Conservation (phyloP, 2,113 vertebrate species). For the Neogale vison region DNA sequence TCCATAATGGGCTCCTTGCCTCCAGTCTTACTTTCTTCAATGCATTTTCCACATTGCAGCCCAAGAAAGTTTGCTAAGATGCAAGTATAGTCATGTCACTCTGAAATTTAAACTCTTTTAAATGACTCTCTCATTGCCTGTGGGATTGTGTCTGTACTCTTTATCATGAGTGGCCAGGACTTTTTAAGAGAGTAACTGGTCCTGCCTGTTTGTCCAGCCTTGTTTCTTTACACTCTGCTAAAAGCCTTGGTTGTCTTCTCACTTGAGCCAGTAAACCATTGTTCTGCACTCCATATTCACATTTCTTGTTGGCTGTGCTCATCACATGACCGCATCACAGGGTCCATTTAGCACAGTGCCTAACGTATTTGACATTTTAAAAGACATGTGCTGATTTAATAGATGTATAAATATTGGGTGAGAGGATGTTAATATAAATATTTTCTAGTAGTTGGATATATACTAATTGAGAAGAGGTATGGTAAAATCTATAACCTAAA, state of each 20-base stretch:
- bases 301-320: background rate
- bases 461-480: background rate
- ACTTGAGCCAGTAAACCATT: background rate
- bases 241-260: background rate
- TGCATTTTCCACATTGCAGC: background rate
- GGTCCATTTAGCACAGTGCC: background rate
- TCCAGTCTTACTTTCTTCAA: background rate
- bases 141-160: background rate
- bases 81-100: background rate
- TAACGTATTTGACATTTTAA: background rate
- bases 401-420: background rate
- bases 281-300: background rate
- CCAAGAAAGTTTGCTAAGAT: background rate
- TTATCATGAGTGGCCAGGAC: background rate
- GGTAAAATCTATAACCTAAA: background rate
- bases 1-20: background rate
- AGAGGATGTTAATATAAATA: background rate
- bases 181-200: background rate
- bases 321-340: background rate
- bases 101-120: background rate
- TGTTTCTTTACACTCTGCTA: background rate
- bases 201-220: background rate
- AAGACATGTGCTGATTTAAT: background rate
- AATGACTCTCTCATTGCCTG: background rate
- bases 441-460: background rate